Base-by-base conservation (phyloP, 2,797 vertebrate species). In the Tadarida brasiliensis region DNA sequence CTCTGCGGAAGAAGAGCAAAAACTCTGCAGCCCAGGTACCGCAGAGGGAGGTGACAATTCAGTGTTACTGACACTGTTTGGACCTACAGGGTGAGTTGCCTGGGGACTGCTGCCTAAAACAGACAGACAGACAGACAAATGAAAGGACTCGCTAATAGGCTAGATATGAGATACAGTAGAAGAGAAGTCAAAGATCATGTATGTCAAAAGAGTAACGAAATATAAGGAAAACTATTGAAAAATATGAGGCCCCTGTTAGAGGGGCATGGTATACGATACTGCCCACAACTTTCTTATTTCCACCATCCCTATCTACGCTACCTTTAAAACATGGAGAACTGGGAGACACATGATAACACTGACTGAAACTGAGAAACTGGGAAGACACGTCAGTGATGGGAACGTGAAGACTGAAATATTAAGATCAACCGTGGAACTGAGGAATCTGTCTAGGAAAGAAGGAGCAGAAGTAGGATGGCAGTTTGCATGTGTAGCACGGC, bases 1-100 rank as follows among this genome's bases (percentile, higher is more conserved):
- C 24, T 71, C 12, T 73, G 81, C 39, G 70, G 33, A 88, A 85
- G 65, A 88, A 94, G 91, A 71, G 51, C 44, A 80, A 49, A 71
- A 88, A 30, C 30, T 68, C 20, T 78, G 9, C 6, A 39, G 26
- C 28, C 82, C 9, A 28, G 17, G 63, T 26, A 56, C 14, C 7
- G 12, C 2, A 35, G 26, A 95, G 44, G 47, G 44, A 67, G 39
- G 39, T 44, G 39, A 44, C 39, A 44, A 44, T 44, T n/a, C 19
- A 16, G 28, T 9, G 0, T 84, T 49, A 28, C 30, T 30, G 83
- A 77, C 57, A 44, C 39, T 26, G 26, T 65, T 49, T 65, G 33
- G 57, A 73, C 1, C 19, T 80, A 4, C 57, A 35, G 0, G 16
- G 33, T 87, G 65, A 92, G 11, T 39, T 91, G 35, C 19, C 77